Base-by-base conservation (phyloP, 1,140 invertebrate species). In the Paracyclopina nana region DNA sequence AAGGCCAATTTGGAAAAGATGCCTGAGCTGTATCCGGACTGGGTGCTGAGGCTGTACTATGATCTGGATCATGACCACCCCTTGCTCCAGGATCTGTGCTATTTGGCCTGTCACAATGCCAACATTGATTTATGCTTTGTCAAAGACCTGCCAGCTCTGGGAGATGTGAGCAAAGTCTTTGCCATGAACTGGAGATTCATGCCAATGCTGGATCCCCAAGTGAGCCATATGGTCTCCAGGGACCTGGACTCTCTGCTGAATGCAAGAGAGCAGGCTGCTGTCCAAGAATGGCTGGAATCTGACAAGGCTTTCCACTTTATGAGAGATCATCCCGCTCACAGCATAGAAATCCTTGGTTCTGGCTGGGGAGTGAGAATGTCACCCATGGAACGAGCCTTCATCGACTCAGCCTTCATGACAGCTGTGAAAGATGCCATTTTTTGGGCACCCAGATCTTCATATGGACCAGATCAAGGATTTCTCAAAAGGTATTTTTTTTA, bases 291-390 rank as follows among this genome's bases (percentile, higher is more conserved):
- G 53, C n/a, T 52, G 18, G 6, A 27, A 1, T 44, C 49, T 27
- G 12, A 6, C 4, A 27, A 54, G 18, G 28, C 16, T 9, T 54
- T 54, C 22, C 53, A 54, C 26, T 43, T 53, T 16, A 54, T 54
- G 38, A 38, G 50, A 26, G 53, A 54, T 28, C 48, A 54, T 53
- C 53, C 53, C 6, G 16, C 27, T 40, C 53, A 54, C 26, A 22
- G 24, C 6, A 51, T 43, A 2, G 41, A 53, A n/a, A 46, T 54
- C 11, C 41, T 54, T 14, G 53, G 50, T 8, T 30, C 40, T 52
- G 41, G 48, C n/a, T 50, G 48, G 48, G 48, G 48, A 2, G 29
- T 50, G 14, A 18, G 28, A 11, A 4, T 50, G 4, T 28, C 29
- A 41, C 11, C 12, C 9, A 41, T 20, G 30, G 29, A 50, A 27